These are phyloP conservation scores for Drosophila lacertosa DNA, from an alignment of 1,140 invertebrate species.

Conservation along the genomic window DNA sequence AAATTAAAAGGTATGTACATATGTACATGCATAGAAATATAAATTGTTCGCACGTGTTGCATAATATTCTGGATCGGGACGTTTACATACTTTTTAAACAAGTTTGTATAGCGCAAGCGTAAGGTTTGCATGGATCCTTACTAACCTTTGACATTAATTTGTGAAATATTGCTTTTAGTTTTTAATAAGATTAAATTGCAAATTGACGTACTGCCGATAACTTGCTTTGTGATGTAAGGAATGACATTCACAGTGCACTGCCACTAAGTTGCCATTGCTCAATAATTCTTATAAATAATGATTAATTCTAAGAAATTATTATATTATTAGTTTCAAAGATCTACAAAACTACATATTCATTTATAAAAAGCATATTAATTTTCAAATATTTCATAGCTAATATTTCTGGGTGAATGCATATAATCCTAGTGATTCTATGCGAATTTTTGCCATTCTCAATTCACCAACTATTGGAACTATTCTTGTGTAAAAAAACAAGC, in stretches of 20 bases:
- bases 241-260: slow-evolving; percentile 18
- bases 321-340: no score
- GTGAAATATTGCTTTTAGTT: background rate
- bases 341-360: no score
- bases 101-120: slow-evolving; percentile 90
- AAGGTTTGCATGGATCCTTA: slow-evolving; percentile 90
- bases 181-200: background rate
- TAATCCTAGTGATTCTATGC: background rate
- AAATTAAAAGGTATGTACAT: slow-evolving; percentile 39
- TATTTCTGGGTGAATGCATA: slow-evolving; percentile 14
- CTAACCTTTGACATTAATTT: slow-evolving; percentile 60
- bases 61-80: background rate
- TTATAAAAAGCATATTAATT: background rate
- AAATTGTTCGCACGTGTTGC: background rate
- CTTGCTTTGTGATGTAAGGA: slow-evolving; percentile 1
- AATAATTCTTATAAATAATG: background rate
- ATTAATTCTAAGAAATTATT: no score
- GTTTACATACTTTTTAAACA: slow-evolving; percentile 88
- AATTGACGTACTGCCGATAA: background rate
- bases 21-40: slow-evolving; percentile 13
- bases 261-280: slow-evolving; percentile 5
- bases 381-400: background rate
- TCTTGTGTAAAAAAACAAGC: slow-evolving; percentile 73
- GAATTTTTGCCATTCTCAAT: slow-evolving; percentile 41
- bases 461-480: slow-evolving; percentile 53